Percentiles rank a stretch among this genome's conserved stretches.
Conservation (phyloP, 2,113 vertebrate genomes). For the Xyliphius kryptos region DNA sequence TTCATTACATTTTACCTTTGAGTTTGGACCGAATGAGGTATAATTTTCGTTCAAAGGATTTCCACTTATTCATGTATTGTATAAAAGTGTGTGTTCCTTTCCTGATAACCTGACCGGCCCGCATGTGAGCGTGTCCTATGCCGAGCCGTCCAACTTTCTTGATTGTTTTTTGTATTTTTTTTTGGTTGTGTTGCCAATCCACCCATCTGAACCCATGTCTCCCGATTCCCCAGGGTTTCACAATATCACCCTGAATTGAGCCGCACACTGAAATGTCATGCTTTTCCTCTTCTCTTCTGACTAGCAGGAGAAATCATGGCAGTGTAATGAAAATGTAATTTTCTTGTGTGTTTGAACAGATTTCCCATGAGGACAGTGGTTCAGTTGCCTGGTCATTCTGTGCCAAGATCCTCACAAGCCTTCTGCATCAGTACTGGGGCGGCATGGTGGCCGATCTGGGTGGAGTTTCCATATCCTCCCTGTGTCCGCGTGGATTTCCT, state of each 20-base stretch:
- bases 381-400: background rate
- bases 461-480: too few relatives aligned
- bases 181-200: too few relatives aligned
- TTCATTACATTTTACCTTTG: too few relatives aligned
- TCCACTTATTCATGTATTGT: too few relatives aligned
- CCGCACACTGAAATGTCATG: background rate
- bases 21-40: too few relatives aligned
- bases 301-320: conserved; percentile 1
- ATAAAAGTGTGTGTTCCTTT: too few relatives aligned
- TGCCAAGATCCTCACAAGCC: background rate
- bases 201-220: background rate
- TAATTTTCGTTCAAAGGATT: too few relatives aligned
- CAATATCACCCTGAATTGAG: background rate
- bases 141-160: background rate
- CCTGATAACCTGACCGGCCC: too few relatives aligned
- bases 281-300: conserved; percentile 6
- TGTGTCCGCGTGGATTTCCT: too few relatives aligned
- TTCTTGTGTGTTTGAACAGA: conserved; percentile 10
- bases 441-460: too few relatives aligned
- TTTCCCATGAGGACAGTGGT: conserved; percentile 7
- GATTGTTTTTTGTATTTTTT: background rate
- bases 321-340: conserved; percentile 23
- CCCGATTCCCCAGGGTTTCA: background rate
- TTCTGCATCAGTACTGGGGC: conserved; percentile 17
- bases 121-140: background rate